Conservation (phyloP, 2,797 vertebrate species). For the Amniataba percoides region DNA sequence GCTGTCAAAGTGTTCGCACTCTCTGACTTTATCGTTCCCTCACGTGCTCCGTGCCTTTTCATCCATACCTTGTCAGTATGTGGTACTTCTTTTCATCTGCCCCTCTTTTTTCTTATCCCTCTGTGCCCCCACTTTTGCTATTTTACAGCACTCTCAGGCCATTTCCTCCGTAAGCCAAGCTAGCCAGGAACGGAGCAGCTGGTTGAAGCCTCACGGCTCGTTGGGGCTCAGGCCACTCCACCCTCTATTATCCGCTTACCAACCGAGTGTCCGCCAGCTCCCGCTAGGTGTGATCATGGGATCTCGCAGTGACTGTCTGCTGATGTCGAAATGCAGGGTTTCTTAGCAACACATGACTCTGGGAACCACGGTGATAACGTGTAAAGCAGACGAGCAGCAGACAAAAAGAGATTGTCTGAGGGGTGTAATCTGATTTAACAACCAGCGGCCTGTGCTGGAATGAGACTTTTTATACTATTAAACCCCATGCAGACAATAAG, state of each 20-base stretch:
- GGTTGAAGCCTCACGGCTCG: neutral
- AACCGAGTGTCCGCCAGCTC: neutral
- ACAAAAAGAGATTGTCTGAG: constrained; percentile 81
- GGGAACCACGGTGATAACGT: constrained; percentile 77
- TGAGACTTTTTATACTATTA: constrained; percentile 72
- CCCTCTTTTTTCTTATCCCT: neutral
- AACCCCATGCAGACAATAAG: constrained; percentile 77
- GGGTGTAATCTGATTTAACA: constrained; percentile 83
- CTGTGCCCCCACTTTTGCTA: constrained; percentile 1
- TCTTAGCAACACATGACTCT: constrained; percentile 80
- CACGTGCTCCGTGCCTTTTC: constrained; percentile 31
- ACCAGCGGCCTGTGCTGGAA: constrained; percentile 68
- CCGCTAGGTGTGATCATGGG: constrained; percentile 72
- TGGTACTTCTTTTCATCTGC: neutral
- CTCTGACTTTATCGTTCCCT: constrained; percentile 45
- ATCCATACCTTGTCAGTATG: constrained; percentile 24
- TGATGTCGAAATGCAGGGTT: constrained; percentile 61
- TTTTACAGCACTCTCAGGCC: neutral
- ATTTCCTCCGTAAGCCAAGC: neutral
- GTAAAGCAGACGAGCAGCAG: constrained; percentile 69
- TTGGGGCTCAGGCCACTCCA: constrained; percentile 22
- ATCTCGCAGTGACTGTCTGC: constrained; percentile 59
- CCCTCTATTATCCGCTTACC: neutral
- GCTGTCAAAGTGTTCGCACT: constrained; percentile 65
- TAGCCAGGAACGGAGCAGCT: neutral